Evolutionary conservation across 2,113 vertebrate species (phyloP).

Genomic region (Dolichallabes microphthalmus): DNA sequence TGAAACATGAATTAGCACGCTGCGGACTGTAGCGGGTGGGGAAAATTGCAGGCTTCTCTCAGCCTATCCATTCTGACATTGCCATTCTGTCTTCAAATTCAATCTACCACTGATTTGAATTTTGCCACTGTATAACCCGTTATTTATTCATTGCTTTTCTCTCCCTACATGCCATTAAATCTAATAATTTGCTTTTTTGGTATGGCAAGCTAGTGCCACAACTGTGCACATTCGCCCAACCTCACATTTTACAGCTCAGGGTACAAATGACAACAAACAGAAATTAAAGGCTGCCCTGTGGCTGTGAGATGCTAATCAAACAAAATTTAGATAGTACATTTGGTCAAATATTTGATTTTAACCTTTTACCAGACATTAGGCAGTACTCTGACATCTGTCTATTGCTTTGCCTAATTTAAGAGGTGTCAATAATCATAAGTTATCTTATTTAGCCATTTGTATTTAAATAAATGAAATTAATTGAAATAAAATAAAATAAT

Average conservation of each 20-base stretch:
- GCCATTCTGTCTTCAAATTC: slow-evolving; percentile 70
- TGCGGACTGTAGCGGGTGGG: slow-evolving; percentile 58
- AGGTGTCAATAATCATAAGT: neutral
- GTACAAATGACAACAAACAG: slow-evolving; percentile 47
- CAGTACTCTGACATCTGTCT: slow-evolving; percentile 23
- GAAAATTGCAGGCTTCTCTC: slow-evolving; percentile 65
- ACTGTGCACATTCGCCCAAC: slow-evolving; percentile 55
- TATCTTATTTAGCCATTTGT: neutral
- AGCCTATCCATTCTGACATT: slow-evolving; percentile 63
- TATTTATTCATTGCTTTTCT: slow-evolving; percentile 74
- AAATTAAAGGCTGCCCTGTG: slow-evolving; percentile 47
- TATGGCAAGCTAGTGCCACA: slow-evolving; percentile 45
- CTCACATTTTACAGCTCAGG: slow-evolving; percentile 47
- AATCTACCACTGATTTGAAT: slow-evolving; percentile 74
- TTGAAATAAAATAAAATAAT: neutral
- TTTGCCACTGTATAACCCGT: slow-evolving; percentile 64
- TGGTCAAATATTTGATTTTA: slow-evolving; percentile 56
- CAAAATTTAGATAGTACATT: slow-evolving; percentile 57
- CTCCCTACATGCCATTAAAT: slow-evolving; percentile 70
- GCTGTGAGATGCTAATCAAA: slow-evolving; percentile 46
- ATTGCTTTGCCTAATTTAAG: neutral
- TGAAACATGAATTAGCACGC: slow-evolving; percentile 69
- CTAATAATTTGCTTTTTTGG: slow-evolving; percentile 67
- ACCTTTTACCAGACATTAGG: slow-evolving; percentile 13
- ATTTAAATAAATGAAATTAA: neutral